A percentile compares a stretch with the other conserved stretches of the same genome.
These are phyloP conservation scores for Chloromyia formosa DNA, from an alignment of 2,888 invertebrate genomes.

Conservation along the genomic window DNA sequence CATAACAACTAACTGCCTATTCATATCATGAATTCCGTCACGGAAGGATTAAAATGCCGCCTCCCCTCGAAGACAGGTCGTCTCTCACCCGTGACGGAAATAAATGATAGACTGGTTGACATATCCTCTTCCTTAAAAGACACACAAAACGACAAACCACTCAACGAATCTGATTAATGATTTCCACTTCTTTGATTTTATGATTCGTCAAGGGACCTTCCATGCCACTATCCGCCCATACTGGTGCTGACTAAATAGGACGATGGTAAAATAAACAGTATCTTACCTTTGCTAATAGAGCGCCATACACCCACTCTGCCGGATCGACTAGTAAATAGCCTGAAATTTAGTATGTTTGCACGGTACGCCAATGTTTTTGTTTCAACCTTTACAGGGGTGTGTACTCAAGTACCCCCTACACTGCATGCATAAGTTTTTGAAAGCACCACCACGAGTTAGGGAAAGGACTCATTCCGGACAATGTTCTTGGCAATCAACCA, in stretches of 20 bases:
- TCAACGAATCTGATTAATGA: slow-evolving; percentile 11
- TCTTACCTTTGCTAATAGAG: neutral
- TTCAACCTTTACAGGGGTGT: too few relatives aligned
- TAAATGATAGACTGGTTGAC: neutral
- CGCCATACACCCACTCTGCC: too few relatives aligned
- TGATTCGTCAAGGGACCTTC: neutral
- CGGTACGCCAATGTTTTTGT: too few relatives aligned
- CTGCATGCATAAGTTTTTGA: neutral
- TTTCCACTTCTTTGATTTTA: neutral
- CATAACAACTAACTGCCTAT: too few relatives aligned
- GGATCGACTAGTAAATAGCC: neutral
- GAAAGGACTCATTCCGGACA: neutral
- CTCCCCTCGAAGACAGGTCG: too few relatives aligned
- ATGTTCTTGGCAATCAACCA: neutral
- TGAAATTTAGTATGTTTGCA: neutral
- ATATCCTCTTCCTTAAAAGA: neutral
- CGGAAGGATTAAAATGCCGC: too few relatives aligned
- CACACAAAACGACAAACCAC: neutral
- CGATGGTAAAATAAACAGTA: neutral
- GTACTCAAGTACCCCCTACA: too few relatives aligned
- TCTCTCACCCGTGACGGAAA: neutral
- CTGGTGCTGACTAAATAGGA: neutral
- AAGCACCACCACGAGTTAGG: too few relatives aligned
- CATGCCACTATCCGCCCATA: neutral
- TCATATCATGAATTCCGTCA: too few relatives aligned